Evolutionary conservation across 2,113 vertebrate genomes (phyloP).

Genomic region (Chaetodon trifascialis): DNA sequence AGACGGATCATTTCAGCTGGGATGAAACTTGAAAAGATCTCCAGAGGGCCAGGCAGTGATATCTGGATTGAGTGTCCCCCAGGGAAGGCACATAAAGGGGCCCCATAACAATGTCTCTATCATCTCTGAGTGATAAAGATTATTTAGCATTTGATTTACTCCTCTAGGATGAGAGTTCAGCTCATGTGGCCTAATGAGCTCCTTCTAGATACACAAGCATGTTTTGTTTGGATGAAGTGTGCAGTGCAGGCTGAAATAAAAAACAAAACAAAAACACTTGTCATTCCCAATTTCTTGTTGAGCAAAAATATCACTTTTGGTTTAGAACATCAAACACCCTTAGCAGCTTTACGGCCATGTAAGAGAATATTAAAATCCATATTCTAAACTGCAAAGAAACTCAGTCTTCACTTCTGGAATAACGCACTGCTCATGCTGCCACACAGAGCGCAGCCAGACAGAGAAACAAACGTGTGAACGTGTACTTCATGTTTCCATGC

Average conservation of each 20-base stretch:
- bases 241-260: neutral
- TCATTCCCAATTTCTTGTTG: neutral
- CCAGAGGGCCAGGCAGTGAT: slow-evolving; percentile 35
- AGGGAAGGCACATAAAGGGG: slow-evolving; percentile 71
- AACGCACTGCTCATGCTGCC: neutral
- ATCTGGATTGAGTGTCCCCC: slow-evolving; percentile 71
- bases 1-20: slow-evolving; percentile 76
- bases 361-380: neutral
- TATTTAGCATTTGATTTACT: slow-evolving; percentile 69
- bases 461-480: neutral
- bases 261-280: neutral
- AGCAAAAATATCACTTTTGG: neutral
- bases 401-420: neutral
- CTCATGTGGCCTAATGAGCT: slow-evolving; percentile 8
- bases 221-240: neutral
- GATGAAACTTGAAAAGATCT: slow-evolving; percentile 65
- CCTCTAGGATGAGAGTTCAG: slow-evolving; percentile 14
- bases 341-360: neutral
- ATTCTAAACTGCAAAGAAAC: slow-evolving; percentile 8
- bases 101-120: slow-evolving; percentile 61
- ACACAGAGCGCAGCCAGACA: neutral
- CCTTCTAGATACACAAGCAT: neutral
- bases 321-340: neutral
- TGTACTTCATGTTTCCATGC: slow-evolving; percentile 3
- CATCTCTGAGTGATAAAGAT: slow-evolving; percentile 63